These are phyloP conservation scores for Antitype chi DNA, from an alignment of 2,888 invertebrate genomes.

Conservation along the genomic window DNA sequence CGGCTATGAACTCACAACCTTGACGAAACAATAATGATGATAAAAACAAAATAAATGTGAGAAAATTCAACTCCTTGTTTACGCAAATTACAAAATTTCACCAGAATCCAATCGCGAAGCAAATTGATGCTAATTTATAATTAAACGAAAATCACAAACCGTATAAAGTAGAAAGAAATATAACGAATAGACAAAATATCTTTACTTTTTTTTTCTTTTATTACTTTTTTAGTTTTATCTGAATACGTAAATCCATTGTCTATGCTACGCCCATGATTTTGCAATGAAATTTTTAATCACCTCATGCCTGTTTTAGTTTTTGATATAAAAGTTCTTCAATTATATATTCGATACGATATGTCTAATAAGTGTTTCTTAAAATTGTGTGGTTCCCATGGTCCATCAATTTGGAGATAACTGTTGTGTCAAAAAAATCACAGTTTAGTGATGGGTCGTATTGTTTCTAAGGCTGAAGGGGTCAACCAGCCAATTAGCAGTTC, in stretches of 20 bases:
- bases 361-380: conserved; percentile 55
- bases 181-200: conserved; percentile 43
- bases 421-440: conserved; percentile 35
- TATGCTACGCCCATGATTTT: conserved; percentile 65
- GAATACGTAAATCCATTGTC: conserved; percentile 66
- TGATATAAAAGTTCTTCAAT: conserved; percentile 62
- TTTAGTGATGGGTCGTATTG: conserved; percentile 27
- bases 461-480: conserved; percentile 3
- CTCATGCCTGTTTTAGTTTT: conserved; percentile 54
- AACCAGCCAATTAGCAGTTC: background rate
- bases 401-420: conserved; percentile 47
- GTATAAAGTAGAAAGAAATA: conserved; percentile 49
- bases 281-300: conserved; percentile 67
- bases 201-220: conserved; percentile 29
- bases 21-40: conserved; percentile 25
- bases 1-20: background rate
- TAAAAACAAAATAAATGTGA: conserved; percentile 24
- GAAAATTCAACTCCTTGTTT: conserved; percentile 47
- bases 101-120: conserved; percentile 27
- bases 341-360: conserved; percentile 68
- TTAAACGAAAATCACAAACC: conserved; percentile 66
- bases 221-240: conserved; percentile 46
- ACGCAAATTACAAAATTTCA: conserved; percentile 50
- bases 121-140: conserved; percentile 60
- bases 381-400: conserved; percentile 59